Conservation (phyloP, 1,140 invertebrate genomes). For the Megathymus violae region DNA sequence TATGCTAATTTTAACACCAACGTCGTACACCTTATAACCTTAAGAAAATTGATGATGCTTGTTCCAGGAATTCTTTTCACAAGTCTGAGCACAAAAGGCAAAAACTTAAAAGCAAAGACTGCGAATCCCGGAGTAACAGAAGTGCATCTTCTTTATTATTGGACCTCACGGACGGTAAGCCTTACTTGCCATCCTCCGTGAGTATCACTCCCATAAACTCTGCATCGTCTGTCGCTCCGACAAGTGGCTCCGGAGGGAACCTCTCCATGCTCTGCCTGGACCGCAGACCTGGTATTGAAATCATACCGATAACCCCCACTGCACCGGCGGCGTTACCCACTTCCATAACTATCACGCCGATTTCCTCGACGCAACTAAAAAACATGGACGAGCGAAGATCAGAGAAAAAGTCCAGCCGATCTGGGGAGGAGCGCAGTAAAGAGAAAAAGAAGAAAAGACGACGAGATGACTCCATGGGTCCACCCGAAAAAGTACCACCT, state of each 20-base stretch:
- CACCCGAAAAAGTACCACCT: constrained; percentile 90
- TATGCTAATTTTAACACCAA: too few species aligned
- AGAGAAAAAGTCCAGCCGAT: constrained; percentile 87
- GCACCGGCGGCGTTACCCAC: constrained; percentile 87
- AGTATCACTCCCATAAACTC: constrained; percentile 90
- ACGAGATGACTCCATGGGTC: constrained; percentile 92
- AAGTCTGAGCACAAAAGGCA: constrained; percentile 83
- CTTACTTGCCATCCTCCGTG: constrained; percentile 87
- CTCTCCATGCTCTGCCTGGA: constrained; percentile 88
- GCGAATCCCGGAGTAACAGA: constrained; percentile 57
- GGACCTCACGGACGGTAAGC: constrained; percentile 86
- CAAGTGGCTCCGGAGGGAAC: constrained; percentile 73
- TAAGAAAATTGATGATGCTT: constrained; percentile 29
- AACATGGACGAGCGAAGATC: constrained; percentile 85
- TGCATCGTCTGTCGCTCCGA: constrained; percentile 55
- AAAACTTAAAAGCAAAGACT: constrained; percentile 79
- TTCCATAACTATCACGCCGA: constrained; percentile 94
- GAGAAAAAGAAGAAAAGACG: constrained; percentile 92
- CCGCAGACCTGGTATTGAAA: constrained; percentile 90
- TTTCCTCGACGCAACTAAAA: constrained; percentile 85
- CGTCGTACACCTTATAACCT: too few species aligned
- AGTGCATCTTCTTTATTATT: constrained; percentile 72
- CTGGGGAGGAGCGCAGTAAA: constrained; percentile 86
- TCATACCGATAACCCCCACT: constrained; percentile 89
- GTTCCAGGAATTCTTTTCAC: constrained; percentile 82